Conservation (phyloP, 2,888 invertebrate species). For the Cephus pygmeus region DNA sequence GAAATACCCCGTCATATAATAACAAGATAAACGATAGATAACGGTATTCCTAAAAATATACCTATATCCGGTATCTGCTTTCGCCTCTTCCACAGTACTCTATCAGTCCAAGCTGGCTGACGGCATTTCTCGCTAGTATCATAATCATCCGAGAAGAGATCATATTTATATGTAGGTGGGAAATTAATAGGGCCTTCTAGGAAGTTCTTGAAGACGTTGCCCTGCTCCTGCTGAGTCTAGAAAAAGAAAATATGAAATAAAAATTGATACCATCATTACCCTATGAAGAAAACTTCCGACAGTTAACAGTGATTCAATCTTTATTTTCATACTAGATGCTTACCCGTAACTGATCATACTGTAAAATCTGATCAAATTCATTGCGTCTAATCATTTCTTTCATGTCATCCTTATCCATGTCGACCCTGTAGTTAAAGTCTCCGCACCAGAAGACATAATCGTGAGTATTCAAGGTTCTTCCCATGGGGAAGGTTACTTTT, state of each 20-base stretch:
- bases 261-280: neutral
- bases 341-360: slow-evolving; percentile 86
- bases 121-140: slow-evolving; percentile 98
- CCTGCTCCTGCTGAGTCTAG: slow-evolving; percentile 80
- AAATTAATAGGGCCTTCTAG: slow-evolving; percentile 92
- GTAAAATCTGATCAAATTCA: slow-evolving; percentile 80
- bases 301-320: neutral
- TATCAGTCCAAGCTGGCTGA: slow-evolving; percentile 98
- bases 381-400: slow-evolving; percentile 83
- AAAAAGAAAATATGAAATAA: slow-evolving; percentile 5
- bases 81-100: slow-evolving; percentile 92
- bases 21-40: neutral
- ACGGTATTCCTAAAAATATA: slow-evolving; percentile 28
- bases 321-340: slow-evolving; percentile 13
- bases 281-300: neutral
- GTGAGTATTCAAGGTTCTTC: slow-evolving; percentile 90
- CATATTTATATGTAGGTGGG: slow-evolving; percentile 98
- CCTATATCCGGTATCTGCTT: slow-evolving; percentile 80
- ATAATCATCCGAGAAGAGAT: slow-evolving; percentile 97
- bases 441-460: slow-evolving; percentile 99
- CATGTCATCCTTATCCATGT: slow-evolving; percentile 94
- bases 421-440: slow-evolving; percentile 98
- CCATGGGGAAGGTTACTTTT: slow-evolving; percentile 92
- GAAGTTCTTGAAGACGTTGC: slow-evolving; percentile 91
- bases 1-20: neutral